Conservation (phyloP, 2,113 vertebrate species). For the Martes martes region DNA sequence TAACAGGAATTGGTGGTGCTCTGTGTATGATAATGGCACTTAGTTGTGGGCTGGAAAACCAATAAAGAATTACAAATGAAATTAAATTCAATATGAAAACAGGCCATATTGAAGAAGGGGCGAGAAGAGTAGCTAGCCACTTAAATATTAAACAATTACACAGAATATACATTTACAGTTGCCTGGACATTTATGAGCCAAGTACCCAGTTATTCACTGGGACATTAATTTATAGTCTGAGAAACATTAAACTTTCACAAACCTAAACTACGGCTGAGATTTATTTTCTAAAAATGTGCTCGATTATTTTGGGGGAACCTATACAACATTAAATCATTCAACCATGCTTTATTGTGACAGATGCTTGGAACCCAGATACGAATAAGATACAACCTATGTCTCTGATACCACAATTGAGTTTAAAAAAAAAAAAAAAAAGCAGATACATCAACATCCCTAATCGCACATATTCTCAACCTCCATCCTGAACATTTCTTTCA, state of each 20-base stretch:
- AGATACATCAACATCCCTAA: neutral
- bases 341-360: neutral
- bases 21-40: conserved; percentile 48
- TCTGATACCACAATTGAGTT: neutral
- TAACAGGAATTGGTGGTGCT: conserved; percentile 51
- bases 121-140: neutral
- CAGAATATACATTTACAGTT: neutral
- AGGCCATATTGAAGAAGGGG: neutral
- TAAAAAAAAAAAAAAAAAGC: neutral
- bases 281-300: neutral
- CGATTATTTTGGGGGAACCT: neutral
- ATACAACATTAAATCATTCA: neutral
- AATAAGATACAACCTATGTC: neutral
- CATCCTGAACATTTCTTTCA: neutral
- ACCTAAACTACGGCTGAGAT: neutral
- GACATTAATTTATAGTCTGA: neutral
- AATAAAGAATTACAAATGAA: conserved; percentile 56
- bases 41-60: conserved; percentile 9
- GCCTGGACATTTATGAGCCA: neutral
- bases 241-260: neutral
- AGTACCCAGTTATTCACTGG: neutral
- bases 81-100: conserved; percentile 33
- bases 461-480: neutral
- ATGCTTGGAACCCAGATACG: neutral
- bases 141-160: neutral